These are phyloP conservation scores for Augochlora pura DNA, from an alignment of 1,140 invertebrate species.

Conservation along the genomic window DNA sequence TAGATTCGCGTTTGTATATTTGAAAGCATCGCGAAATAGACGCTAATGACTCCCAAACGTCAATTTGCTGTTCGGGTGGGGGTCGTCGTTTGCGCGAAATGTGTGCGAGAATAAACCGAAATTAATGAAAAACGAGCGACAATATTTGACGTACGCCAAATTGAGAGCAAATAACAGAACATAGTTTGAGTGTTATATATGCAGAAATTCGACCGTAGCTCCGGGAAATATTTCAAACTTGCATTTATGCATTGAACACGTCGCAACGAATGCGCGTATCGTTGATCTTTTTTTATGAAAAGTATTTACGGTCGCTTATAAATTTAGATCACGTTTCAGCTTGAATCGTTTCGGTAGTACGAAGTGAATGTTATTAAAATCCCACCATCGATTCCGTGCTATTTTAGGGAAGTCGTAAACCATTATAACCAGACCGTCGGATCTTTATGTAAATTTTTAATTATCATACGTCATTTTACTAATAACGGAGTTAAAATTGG, in stretches of 20 bases:
- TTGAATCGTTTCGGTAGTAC: neutral
- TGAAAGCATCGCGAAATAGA: too few relatives aligned
- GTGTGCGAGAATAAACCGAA: neutral
- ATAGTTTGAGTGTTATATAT: neutral
- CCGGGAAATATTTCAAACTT: slow-evolving; percentile 13
- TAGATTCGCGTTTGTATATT: too few relatives aligned
- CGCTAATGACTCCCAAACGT: too few relatives aligned
- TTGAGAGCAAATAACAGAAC: slow-evolving; percentile 15
- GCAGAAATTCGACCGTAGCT: neutral
- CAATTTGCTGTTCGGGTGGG: too few relatives aligned
- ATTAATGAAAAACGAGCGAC: neutral
- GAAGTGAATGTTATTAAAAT: neutral
- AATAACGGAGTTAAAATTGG: too few relatives aligned
- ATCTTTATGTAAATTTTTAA: too few relatives aligned
- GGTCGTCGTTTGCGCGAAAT: neutral
- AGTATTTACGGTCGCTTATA: neutral
- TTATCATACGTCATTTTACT: too few relatives aligned
- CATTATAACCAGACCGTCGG: too few relatives aligned
- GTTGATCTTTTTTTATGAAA: neutral
- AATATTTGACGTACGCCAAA: slow-evolving; percentile 22
- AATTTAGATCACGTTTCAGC: neutral
- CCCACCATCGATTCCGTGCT: too few relatives aligned
- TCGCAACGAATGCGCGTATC: neutral
- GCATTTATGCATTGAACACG: neutral
- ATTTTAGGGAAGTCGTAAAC: too few relatives aligned